These are phyloP conservation scores for Heliconius ethilla DNA, from an alignment of 2,888 invertebrate species.

Conservation along the genomic window DNA sequence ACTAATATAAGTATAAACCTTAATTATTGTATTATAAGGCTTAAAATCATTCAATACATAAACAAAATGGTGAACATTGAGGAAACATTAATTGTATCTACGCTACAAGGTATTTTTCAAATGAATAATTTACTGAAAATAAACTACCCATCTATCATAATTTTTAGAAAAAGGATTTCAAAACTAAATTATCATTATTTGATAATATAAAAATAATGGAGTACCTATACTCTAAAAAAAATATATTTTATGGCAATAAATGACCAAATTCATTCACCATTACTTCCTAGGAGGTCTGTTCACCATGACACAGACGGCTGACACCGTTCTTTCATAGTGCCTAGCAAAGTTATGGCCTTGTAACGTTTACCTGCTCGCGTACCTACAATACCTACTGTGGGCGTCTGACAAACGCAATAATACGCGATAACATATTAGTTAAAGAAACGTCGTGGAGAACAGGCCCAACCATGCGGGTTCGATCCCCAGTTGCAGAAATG, in stretches of 20 bases:
- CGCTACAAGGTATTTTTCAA: too few species aligned
- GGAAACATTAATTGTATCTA: too few species aligned
- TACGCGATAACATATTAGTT: neutral
- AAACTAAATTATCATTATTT: too few species aligned
- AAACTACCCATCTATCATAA: too few species aligned
- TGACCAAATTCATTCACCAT: neutral
- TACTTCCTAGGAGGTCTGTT: neutral
- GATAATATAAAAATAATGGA: neutral
- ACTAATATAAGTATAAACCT: too few species aligned
- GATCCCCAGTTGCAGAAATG: neutral
- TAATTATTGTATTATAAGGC: too few species aligned
- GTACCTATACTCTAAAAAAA: neutral
- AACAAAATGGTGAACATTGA: too few species aligned
- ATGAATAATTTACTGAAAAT: too few species aligned
- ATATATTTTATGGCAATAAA: neutral
- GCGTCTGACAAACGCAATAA: neutral
- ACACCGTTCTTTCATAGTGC: neutral
- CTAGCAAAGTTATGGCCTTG: neutral
- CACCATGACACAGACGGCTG: neutral
- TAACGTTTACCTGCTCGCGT: neutral
- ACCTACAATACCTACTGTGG: constrained; percentile 1
- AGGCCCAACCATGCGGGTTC: neutral
- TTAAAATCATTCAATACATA: too few species aligned
- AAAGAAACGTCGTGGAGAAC: neutral
- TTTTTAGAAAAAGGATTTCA: too few species aligned